Conservation (phyloP, 2,888 invertebrate genomes). For the Geophilus truncorum region DNA sequence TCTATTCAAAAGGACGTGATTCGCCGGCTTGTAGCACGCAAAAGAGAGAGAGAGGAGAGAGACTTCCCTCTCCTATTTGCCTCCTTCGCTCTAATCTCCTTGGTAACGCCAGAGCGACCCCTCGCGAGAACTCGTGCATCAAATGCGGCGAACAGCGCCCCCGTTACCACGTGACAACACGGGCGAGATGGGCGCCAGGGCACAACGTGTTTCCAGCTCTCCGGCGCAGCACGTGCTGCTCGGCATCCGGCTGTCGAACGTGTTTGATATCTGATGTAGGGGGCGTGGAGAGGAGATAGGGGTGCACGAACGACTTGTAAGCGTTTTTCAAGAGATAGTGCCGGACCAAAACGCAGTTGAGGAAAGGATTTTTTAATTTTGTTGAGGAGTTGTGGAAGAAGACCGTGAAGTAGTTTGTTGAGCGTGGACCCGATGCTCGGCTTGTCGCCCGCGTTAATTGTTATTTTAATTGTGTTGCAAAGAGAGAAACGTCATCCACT, state of each 20-base stretch:
- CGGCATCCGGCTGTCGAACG: not conserved
- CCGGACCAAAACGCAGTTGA: not conserved
- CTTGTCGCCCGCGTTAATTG: not conserved
- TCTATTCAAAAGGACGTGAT: not conserved
- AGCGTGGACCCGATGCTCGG: not conserved
- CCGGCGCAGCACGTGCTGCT: not conserved
- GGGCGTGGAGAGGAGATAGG: not conserved
- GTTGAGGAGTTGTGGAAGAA: not conserved
- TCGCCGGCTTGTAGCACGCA: not conserved
- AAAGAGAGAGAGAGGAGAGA: not conserved
- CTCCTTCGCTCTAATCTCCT: not conserved
- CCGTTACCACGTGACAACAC: not conserved
- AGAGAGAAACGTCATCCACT: not conserved
- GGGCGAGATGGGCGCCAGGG: not conserved
- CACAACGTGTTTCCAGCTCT: not conserved
- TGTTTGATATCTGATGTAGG: not conserved
- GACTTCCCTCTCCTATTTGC: not conserved
- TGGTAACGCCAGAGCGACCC: constrained; percentile 10
- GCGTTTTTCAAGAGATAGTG: not conserved
- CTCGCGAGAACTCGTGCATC: constrained; percentile 2
- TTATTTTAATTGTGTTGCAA: not conserved
- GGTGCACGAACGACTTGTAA: not conserved
- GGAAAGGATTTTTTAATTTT: not conserved
- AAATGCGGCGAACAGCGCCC: not conserved
- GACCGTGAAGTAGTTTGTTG: not conserved